phyloP scores from a whole-genome alignment of 2,113 vertebrate species.

The Conger conger region DNA sequence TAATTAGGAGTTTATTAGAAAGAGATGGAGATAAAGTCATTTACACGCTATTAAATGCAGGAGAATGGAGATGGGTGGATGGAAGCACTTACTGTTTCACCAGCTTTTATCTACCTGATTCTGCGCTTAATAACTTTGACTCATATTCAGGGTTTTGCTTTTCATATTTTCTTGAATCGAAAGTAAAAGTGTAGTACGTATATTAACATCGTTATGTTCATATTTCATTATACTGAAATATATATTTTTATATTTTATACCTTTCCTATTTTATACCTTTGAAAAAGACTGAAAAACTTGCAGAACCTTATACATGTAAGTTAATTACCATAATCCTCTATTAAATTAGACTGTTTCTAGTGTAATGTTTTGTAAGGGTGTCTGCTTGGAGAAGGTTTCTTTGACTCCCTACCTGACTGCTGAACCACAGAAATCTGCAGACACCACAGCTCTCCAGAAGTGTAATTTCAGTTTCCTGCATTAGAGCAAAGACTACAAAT shows the following conservation, averaged over 20 bases:
- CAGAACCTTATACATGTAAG: neutral
- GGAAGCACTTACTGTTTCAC: too few species aligned
- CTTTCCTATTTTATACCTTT: conserved; percentile 46
- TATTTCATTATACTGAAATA: conserved; percentile 64
- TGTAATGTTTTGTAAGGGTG: neutral
- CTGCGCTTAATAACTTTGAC: too few species aligned
- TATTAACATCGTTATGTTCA: too few species aligned
- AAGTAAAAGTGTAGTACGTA: too few species aligned
- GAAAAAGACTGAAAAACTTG: conserved; percentile 43
- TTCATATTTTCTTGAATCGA: too few species aligned
- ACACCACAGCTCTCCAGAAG: too few species aligned
- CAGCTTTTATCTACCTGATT: too few species aligned
- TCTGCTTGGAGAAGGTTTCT: neutral
- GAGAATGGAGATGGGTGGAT: conserved; percentile 24
- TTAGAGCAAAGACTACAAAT: conserved; percentile 13
- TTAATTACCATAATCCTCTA: neutral
- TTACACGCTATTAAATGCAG: conserved; percentile 77
- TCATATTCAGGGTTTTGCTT: too few species aligned
- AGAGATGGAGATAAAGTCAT: conserved; percentile 78
- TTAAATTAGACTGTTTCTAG: neutral
- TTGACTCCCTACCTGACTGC: too few species aligned
- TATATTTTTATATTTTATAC: neutral
- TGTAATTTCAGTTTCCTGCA: neutral
- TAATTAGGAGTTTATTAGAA: conserved; percentile 84
- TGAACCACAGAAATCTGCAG: too few species aligned